Evolutionary conservation across 2,797 vertebrate species (phyloP).

Genomic region (Lerista edwardsae): DNA sequence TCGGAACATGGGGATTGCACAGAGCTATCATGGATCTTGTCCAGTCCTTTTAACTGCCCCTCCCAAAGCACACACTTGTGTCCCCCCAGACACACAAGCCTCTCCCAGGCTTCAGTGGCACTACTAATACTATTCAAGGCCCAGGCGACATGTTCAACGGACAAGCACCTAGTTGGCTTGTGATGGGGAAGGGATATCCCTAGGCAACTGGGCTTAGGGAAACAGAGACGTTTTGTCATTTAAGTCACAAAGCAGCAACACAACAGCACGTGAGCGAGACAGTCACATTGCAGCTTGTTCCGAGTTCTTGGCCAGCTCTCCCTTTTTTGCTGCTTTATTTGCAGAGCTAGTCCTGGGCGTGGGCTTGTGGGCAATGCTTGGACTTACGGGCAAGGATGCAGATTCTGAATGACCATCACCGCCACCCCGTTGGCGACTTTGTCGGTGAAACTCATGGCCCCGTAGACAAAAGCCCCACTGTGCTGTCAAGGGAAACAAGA

Average conservation of each 20-base stretch:
- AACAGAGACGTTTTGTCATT: too few relatives aligned
- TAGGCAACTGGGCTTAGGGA: too few relatives aligned
- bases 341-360: neutral
- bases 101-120: neutral
- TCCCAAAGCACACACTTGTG: neutral
- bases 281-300: too few relatives aligned
- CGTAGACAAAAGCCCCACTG: constrained; percentile 92
- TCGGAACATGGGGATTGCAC: neutral
- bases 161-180: too few relatives aligned
- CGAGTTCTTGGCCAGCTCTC: neutral
- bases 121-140: neutral
- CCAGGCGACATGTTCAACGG: too few relatives aligned
- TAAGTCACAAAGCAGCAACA: too few relatives aligned
- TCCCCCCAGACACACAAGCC: neutral
- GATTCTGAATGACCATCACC: constrained; percentile 88
- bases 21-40: neutral
- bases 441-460: constrained; percentile 96
- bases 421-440: constrained; percentile 92
- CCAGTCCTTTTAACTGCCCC: neutral
- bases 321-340: too few relatives aligned
- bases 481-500: constrained; percentile 76
- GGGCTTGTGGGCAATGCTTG: rapidly evolving
- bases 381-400: constrained; percentile 91
- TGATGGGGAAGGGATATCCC: too few relatives aligned
- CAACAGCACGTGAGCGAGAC: too few relatives aligned